Conservation (phyloP, 2,113 vertebrate species). For the Aphyosemion australe region DNA sequence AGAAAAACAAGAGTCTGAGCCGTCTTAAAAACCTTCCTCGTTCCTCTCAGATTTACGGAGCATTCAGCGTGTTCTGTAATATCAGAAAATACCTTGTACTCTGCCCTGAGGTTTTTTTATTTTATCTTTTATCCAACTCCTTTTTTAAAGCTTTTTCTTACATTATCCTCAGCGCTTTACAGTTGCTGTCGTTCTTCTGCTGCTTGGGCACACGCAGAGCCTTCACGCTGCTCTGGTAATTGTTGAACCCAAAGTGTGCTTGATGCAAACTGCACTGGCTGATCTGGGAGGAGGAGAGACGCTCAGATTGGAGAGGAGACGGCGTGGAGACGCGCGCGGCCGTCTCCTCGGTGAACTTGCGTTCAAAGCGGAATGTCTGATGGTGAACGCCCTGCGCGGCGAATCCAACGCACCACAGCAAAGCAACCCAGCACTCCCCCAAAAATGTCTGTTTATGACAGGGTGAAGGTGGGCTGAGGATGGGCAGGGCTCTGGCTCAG, state of each 20-base stretch:
- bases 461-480: conserved; percentile 64
- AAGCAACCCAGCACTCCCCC: conserved; percentile 66
- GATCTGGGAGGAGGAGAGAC: conserved; percentile 35
- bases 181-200: neutral
- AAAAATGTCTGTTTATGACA: conserved; percentile 69
- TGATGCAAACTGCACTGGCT: conserved; percentile 48
- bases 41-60: conserved; percentile 53
- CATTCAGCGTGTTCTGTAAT: conserved; percentile 41
- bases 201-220: conserved; percentile 23
- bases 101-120: conserved; percentile 55
- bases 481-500: conserved; percentile 65
- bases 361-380: conserved; percentile 64
- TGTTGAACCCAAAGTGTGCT: conserved; percentile 52
- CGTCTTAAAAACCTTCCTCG: conserved; percentile 39
- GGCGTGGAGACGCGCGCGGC: conserved; percentile 30
- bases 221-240: conserved; percentile 49
- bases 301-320: conserved; percentile 27
- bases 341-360: conserved; percentile 39
- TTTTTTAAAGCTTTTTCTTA: conserved; percentile 58
- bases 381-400: conserved; percentile 56
- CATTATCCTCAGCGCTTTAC: conserved; percentile 32
- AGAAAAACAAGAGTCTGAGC: conserved; percentile 10
- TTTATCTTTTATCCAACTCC: conserved; percentile 59
- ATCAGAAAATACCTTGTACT: conserved; percentile 55
- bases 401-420: conserved; percentile 39